Conservation (phyloP, 2,888 invertebrate species). For the Archaeoteleia sp. region DNA sequence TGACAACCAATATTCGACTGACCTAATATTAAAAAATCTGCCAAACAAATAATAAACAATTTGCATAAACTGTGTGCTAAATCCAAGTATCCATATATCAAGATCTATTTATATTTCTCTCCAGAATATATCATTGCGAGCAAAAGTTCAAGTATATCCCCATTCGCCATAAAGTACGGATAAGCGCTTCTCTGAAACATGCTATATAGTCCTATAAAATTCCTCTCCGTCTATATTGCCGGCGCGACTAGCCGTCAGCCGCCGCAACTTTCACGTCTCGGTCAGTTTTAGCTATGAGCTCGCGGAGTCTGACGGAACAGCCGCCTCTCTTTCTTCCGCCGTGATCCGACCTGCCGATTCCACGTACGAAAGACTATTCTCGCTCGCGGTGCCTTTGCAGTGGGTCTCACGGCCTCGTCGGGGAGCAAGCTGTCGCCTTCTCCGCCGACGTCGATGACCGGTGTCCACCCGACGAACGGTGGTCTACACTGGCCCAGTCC, state of each 20-base stretch:
- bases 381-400: constrained; percentile 59
- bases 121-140: too few relatives aligned
- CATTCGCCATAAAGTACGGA: too few relatives aligned
- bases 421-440: constrained; percentile 69
- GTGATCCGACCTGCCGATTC: constrained; percentile 57
- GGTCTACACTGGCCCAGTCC: constrained; percentile 71
- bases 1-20: too few relatives aligned
- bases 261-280: constrained; percentile 53
- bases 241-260: constrained; percentile 29
- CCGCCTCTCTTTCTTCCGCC: constrained; percentile 61
- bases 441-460: constrained; percentile 70
- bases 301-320: constrained; percentile 63
- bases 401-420: constrained; percentile 70
- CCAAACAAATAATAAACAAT: too few relatives aligned
- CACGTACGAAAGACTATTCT: constrained; percentile 57
- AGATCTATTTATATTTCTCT: too few relatives aligned
- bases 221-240: background rate
- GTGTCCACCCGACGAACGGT: constrained; percentile 77
- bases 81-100: too few relatives aligned
- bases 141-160: too few relatives aligned
- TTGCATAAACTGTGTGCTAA: too few relatives aligned
- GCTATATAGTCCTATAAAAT: too few relatives aligned
- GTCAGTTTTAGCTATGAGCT: constrained; percentile 61
- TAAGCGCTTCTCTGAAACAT: too few relatives aligned
- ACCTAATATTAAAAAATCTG: too few relatives aligned